Percentiles rank a stretch among this genome's conserved stretches.
These are phyloP conservation scores for Macrophya annulata DNA, from an alignment of 2,888 invertebrate genomes.

Conservation along the genomic window DNA sequence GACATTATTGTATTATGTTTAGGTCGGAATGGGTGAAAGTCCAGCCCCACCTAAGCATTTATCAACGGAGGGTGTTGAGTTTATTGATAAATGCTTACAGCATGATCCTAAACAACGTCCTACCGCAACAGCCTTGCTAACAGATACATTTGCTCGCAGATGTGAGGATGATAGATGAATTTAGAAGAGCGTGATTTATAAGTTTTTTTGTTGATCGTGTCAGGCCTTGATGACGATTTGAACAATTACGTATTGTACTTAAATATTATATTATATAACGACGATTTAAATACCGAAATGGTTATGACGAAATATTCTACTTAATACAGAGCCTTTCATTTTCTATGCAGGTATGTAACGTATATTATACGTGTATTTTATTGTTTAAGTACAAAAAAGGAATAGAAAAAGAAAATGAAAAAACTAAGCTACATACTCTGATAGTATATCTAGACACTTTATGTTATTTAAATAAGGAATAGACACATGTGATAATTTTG, in stretches of 20 bases:
- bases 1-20: neutral
- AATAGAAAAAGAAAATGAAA: too few species aligned
- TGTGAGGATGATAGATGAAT: conserved; percentile 69
- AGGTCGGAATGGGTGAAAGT: conserved; percentile 95
- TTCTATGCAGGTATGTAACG: conserved; percentile 42
- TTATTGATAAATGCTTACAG: conserved; percentile 89
- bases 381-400: conserved; percentile 10
- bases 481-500: conserved; percentile 33
- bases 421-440: neutral
- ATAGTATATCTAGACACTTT: neutral
- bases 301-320: neutral
- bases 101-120: conserved; percentile 90
- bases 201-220: neutral
- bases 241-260: neutral
- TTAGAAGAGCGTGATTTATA: neutral
- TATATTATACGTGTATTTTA: neutral
- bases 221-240: neutral
- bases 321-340: neutral
- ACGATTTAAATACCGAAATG: neutral
- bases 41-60: conserved; percentile 89
- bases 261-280: neutral
- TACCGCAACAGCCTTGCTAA: conserved; percentile 86
- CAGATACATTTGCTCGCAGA: conserved; percentile 87
- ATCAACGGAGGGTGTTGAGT: conserved; percentile 91
- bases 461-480: conserved; percentile 33